Base-by-base conservation (phyloP, 1,140 invertebrate genomes). In the Saccostrea cuccullata region DNA sequence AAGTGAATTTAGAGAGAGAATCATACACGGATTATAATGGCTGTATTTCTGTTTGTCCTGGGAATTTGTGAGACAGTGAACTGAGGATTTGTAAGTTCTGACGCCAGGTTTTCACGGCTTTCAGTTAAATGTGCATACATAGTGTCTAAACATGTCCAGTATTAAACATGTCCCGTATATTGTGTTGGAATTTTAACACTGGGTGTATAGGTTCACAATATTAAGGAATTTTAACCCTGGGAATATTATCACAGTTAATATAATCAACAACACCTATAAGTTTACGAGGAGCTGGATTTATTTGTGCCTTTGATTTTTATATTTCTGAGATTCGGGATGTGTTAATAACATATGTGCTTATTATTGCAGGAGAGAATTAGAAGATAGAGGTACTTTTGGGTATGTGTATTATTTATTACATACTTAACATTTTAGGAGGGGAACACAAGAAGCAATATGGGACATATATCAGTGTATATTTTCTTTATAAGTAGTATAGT, bases 341-440 rank as follows among this genome's bases (percentile, higher is more conserved):
- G 8, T 9, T 3, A 47, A 1, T 47, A 26, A 70, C 40, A 86
- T 67, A 60, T 85, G 60, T 86, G 89, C 88, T 88, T 89, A 88
- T 86, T 90, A 58, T 93, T 92, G 56, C 91, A 93, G 93, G 90
- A 90, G 90, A 87, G 93, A 93, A 58, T 84, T 92, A 77, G 91
- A 93, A 86, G 89, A 93, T 56, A 86, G 91, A 47, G 91, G 93
- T 60, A 92, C 90, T 30, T 88, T 89, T 85, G 86, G 89, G 88
- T 90, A 89, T 70, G 89, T 89, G 55, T 17, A 84, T 2, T 36
- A 36, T 36, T 36, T 40, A 84, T 17, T 17, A 82, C 15, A 47
- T 36, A 11, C 0, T 36, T 8, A 1, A 17, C 30, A 36, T 36
- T 36, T 36, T 36, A 36, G 3, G 5, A 17, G 0, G 47, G 5